Evolutionary conservation across 2,888 invertebrate species (phyloP), one percentile per base, ranked within the genome.

Genomic region (Macrosoma leucophasiata): DNA sequence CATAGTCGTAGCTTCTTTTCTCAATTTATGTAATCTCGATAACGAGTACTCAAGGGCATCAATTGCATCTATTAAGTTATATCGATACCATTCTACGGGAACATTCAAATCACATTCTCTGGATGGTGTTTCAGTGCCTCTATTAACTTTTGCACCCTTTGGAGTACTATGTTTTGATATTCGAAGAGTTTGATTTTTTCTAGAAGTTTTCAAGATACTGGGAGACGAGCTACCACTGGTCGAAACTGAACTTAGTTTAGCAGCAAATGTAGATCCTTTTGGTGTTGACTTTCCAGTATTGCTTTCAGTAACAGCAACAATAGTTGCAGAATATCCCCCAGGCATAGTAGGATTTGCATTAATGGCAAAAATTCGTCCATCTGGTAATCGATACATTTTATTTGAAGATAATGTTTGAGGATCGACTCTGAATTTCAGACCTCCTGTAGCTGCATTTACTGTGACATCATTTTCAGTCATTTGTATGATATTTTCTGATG

Each of bases 21-120:
- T 87, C 19, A 88, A 55, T 46, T 81, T 81, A 17, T 81, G 67
- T 27, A 88, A 62, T 19, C 86, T 77, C 10, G 78, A 65, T 12
- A 87, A 63, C 4, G 88, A 76, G 58, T 87, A 88, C 40, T 87
- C 85, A 30, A 88, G 72, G 14, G 88, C 81, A 41, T 87, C 85
- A 14, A 86, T 77, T 1, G 88, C 85, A 47, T 87, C 85, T 28
- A 86, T 60, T 15, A 87, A 69, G 42, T 88, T 88, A 46, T 85
- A 87, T 37, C 87, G 77, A 50, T 82, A 88, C 88, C 88, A 88
- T 54, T 88, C 87, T 27, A 84, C 67, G 9, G 84, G 79, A 5
- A 77, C 74, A 39, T 67, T 61, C 20, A 78, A 45, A 51, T 82
- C 77, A 39, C 63, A 63, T 24, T 67, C 55, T 39, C 73, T 60